Base-by-base conservation (phyloP, 2,888 invertebrate species). In the Catocala fraxini region DNA sequence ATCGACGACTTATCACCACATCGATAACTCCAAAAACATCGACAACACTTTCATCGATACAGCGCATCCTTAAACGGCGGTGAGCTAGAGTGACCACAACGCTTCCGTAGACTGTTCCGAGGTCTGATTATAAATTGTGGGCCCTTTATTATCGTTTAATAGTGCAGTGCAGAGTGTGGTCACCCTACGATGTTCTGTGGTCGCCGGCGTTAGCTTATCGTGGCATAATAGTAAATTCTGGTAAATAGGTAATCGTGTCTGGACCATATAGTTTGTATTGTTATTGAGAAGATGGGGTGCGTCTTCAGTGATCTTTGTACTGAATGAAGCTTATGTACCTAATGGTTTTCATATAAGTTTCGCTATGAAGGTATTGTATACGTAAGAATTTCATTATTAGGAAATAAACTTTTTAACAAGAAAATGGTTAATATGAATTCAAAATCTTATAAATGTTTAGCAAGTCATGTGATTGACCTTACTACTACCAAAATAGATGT, bases 51-150 rank as follows among this genome's bases (percentile, higher is more conserved):
- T 6, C 5, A 49, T 55, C 3, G 4, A 34, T 6, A n/a, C 0
- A 1, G 4, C 52, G 53, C 70, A 59, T 33, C 65, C 41, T 71
- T 79, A 72, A 52, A 52, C 64, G 67, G 64, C 48, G 59, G 68
- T 79, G 64, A 68, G 76, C 72, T 68, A 76, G 64, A 74, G 66
- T 79, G 74, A 79, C 76, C 77, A 74, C 77, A 76, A 41, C 56
- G 54, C 59, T 78, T 76, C 74, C 70, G 59, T 77, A 59, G 68
- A 62, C 62, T 69, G 68, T 69, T 66, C 64, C 60, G 48, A 68
- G 68, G 70, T 63, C 51, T 43, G 72, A 71, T 67, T 72, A 74
- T 79, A 77, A 77, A 77, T 78, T 71, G 73, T 60, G 76, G 74
- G 58, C 67, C 65, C 72, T 79, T 76, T 71, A 76, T 71, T 62